phyloP scores from a whole-genome alignment of 2,888 invertebrate genomes.

The Electrophaes corylata region DNA sequence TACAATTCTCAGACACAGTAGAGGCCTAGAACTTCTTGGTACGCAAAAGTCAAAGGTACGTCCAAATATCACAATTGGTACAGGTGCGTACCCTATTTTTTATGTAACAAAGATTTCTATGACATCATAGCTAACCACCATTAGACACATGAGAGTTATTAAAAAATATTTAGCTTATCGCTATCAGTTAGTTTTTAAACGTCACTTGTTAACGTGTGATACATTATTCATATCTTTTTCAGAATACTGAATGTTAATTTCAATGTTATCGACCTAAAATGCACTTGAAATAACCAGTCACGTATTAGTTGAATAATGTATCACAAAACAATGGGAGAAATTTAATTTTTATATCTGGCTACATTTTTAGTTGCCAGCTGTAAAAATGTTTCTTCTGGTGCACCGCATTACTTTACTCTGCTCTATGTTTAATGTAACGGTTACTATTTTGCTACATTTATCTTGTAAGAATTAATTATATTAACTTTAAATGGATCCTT shows the following conservation, averaged over 20 bases:
- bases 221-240: conserved; percentile 15
- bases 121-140: no score
- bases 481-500: not conserved
- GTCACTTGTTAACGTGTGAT: conserved; percentile 9
- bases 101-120: no score
- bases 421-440: conserved; percentile 3
- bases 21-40: no score
- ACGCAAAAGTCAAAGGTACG: no score
- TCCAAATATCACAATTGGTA: no score
- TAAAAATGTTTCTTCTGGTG: conserved; percentile 17
- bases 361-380: conserved; percentile 18
- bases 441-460: conserved; percentile 6
- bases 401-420: conserved; percentile 13
- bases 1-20: no score
- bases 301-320: conserved; percentile 17
- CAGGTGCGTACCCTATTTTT: no score
- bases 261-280: not conserved
- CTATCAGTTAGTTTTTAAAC: not conserved
- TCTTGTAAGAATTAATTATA: conserved; percentile 8
- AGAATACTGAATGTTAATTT: not conserved
- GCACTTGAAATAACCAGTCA: not conserved
- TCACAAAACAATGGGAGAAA: conserved; percentile 17
- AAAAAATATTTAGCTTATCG: not conserved
- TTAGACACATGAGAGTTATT: no score
- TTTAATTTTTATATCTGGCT: conserved; percentile 14